Conservation (phyloP, 92 coral and sea anemone genomes). For the Porites cylindrica region DNA sequence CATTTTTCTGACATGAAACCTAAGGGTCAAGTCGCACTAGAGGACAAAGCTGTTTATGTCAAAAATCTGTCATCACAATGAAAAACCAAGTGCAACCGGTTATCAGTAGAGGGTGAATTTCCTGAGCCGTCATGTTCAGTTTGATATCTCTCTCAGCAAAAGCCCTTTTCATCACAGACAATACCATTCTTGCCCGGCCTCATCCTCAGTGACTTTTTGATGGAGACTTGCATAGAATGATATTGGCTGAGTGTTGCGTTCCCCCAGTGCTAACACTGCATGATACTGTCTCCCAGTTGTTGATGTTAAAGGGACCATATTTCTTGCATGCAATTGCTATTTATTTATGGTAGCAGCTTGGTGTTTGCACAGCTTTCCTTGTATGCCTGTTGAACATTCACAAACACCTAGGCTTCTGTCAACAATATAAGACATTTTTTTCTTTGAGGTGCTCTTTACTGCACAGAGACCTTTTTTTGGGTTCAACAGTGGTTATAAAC, state of each 20-base stretch:
- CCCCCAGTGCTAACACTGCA: slow-evolving; percentile 49
- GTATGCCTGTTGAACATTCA: slow-evolving; percentile 23
- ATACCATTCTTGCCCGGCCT: slow-evolving; percentile 8
- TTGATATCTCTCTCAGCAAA: neutral
- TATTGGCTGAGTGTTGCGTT: slow-evolving; percentile 30
- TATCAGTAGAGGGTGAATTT: too few relatives aligned
- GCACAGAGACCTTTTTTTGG: too few relatives aligned
- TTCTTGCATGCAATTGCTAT: slow-evolving; percentile 37
- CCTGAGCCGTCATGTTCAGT: too few relatives aligned
- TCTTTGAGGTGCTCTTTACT: too few relatives aligned
- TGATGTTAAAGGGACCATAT: slow-evolving; percentile 30
- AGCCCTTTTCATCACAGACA: slow-evolving; percentile 15
- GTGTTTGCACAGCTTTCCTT: slow-evolving; percentile 57
- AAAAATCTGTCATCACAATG: too few relatives aligned
- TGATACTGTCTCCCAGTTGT: slow-evolving; percentile 27
- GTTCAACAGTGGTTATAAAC: too few relatives aligned
- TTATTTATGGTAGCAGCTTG: slow-evolving; percentile 43
- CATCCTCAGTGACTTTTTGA: neutral
- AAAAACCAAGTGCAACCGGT: too few relatives aligned
- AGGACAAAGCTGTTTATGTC: too few relatives aligned
- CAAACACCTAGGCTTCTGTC: slow-evolving; percentile 16
- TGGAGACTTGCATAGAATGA: slow-evolving; percentile 36
- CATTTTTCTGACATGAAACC: neutral
- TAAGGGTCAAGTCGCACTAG: too few relatives aligned
- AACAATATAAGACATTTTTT: too few relatives aligned